phyloP scores from a whole-genome alignment of 2,888 invertebrate genomes.

The Platycnemis pennipes region DNA sequence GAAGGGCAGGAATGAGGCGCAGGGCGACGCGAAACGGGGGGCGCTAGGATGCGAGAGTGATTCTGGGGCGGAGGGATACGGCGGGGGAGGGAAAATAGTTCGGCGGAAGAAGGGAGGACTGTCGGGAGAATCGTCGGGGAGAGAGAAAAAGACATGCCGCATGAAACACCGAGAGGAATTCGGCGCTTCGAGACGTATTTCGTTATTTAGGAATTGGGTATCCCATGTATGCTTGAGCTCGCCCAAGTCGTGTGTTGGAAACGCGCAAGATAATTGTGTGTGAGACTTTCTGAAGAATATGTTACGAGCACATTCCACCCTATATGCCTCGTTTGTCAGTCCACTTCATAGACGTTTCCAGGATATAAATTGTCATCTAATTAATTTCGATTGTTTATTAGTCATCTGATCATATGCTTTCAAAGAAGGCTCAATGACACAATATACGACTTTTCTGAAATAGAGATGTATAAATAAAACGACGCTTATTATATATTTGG shows the following conservation, averaged over 20 bases:
- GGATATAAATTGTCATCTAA: too few species aligned
- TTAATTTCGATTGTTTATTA: too few species aligned
- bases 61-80: neutral
- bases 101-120: neutral
- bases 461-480: too few species aligned
- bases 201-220: neutral
- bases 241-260: neutral
- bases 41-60: neutral
- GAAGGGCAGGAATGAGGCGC: neutral
- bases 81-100: slow-evolving; percentile 19
- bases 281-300: too few species aligned
- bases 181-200: neutral
- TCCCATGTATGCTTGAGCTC: neutral
- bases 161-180: neutral
- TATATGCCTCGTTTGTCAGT: too few species aligned
- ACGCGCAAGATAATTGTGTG: too few species aligned
- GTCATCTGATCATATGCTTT: too few species aligned
- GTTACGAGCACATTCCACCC: too few species aligned
- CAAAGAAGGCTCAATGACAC: too few species aligned
- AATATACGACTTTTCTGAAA: too few species aligned
- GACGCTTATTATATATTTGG: too few species aligned
- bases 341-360: too few species aligned
- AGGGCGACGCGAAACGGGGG: neutral
- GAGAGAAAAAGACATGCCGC: neutral
- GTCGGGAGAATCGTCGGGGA: neutral